Base-by-base conservation (phyloP, 2,113 vertebrate species). In the Zosterops hypoxanthus region DNA sequence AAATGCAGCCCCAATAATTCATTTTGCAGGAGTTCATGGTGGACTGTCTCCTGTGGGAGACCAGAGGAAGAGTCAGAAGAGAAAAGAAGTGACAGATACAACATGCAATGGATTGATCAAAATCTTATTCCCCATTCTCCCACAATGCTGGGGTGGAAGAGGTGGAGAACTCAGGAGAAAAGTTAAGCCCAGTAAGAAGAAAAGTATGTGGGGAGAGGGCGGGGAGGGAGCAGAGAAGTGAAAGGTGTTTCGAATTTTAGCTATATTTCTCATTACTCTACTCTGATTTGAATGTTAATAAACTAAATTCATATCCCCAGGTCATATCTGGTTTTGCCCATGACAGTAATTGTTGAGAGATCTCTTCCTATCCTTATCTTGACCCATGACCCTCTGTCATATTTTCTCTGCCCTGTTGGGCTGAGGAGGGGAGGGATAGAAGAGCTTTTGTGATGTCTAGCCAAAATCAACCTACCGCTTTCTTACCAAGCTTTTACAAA, bases 141-240 rank as follows among this genome's bases (percentile, higher is more conserved):
- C 7, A 13, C 6, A 31, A 3, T 8, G 13, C 14, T 77, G 10
- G 2, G 1, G 12, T n/a, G n/a, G 11, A 57, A 15, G 18, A 71
- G 7, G 15, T 2, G 57, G 31, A 72, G 26, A 68, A 84, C 53
- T 34, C 3, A 5, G 13, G 47, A 47, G 17, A 18, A 13, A 61
- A 72, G 23, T n/a, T 56, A 11, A 61, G 24, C 11, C 33, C 7
- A 3, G 11, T 19, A 77, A 81, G 42, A 68, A 52, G 5, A 31
- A 31, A 71, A n/a, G 9, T 7, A 5, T 23, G 4, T 39, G 2
- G 4, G 8, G 4, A 11, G 5, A 3, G 1, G 21, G 10, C 2
- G 2, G 6, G 2, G 1, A 2, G 1, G 6, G 3, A 3, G 5
- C 1, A 50, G 46, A 34, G 14, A 60, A 49, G 3, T 9, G 5